Conservation (phyloP, 2,113 vertebrate species). For the Mobula hypostoma region DNA sequence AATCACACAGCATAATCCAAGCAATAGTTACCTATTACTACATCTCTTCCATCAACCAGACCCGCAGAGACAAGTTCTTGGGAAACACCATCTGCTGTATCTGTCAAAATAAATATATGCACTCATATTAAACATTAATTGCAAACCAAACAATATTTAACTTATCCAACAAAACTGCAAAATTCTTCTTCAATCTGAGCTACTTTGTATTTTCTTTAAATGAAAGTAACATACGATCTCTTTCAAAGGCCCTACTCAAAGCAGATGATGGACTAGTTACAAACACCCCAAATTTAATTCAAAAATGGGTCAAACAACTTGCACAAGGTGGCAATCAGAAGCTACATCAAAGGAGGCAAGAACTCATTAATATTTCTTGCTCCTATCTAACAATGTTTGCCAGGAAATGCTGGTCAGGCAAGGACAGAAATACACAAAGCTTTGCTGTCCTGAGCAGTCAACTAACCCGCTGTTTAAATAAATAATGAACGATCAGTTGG, state of each 20-base stretch:
- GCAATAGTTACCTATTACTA: constrained; percentile 81
- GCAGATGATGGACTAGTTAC: no score
- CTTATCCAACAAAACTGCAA: background rate
- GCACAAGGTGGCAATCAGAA: background rate
- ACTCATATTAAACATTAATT: background rate
- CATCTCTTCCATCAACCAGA: constrained; percentile 87
- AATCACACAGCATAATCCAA: background rate
- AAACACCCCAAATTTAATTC: background rate
- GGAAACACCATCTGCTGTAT: constrained; percentile 94
- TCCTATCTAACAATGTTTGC: background rate
- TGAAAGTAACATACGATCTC: background rate
- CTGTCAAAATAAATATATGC: constrained; percentile 54
- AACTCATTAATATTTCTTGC: background rate
- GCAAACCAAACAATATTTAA: background rate
- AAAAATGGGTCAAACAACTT: background rate
- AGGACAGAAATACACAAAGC: background rate
- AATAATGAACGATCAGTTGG: background rate
- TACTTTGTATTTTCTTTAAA: background rate
- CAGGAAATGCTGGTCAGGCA: background rate
- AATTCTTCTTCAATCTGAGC: background rate
- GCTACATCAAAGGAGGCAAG: background rate
- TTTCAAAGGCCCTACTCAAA: background rate
- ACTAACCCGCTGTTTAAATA: background rate
- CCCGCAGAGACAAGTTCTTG: constrained; percentile 97
- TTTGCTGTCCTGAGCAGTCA: background rate